Percentiles rank a stretch among this genome's conserved stretches.
phyloP scores from a whole-genome alignment of 1,140 invertebrate genomes.

The Zeugodacus cucurbitae region DNA sequence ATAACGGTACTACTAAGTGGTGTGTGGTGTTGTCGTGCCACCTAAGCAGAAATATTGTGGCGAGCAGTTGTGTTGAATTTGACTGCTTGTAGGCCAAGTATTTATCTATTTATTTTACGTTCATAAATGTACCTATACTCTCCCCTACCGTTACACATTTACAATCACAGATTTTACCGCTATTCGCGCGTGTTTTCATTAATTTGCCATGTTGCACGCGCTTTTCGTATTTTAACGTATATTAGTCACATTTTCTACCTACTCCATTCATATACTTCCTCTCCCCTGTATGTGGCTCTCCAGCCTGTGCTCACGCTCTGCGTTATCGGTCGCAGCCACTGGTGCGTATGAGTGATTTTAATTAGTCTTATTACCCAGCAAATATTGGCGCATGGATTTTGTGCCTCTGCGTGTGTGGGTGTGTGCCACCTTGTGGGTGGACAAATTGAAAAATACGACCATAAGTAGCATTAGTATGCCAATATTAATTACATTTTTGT shows the following conservation, averaged over 20 bases:
- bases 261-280: background rate
- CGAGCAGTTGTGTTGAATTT: background rate
- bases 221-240: too few species aligned
- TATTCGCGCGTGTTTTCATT: background rate
- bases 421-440: background rate
- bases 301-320: background rate
- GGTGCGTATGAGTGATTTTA: conserved; percentile 30
- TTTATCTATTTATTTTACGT: background rate
- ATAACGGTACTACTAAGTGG: background rate
- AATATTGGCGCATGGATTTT: background rate
- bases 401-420: background rate
- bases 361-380: background rate
- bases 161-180: background rate
- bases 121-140: too few species aligned
- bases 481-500: conserved; percentile 25
- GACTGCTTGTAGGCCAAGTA: background rate
- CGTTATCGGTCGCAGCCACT: background rate
- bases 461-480: background rate
- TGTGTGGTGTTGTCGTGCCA: background rate
- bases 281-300: too few species aligned
- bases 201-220: background rate
- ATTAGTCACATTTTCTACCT: too few species aligned
- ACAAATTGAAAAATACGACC: conserved; percentile 30
- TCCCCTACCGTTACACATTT: background rate
- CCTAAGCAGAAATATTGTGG: background rate